phyloP scores from a whole-genome alignment of 1,140 invertebrate species.

The Acromyrmex charruanus region DNA sequence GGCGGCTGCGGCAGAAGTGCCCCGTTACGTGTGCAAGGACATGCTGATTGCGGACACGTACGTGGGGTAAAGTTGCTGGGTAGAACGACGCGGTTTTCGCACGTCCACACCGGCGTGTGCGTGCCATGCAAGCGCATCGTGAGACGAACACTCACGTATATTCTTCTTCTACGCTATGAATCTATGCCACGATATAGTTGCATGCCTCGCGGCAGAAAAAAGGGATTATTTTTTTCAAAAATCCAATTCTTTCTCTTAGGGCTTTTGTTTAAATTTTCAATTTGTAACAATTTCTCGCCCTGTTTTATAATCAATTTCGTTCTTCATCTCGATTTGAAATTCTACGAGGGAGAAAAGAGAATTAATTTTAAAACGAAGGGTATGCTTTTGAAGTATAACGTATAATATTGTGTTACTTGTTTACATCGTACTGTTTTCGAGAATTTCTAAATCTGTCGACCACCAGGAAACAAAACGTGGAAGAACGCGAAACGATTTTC shows the following conservation, averaged over 20 bases:
- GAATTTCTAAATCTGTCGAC: constrained; percentile 25
- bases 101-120: constrained; percentile 21
- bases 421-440: not conserved
- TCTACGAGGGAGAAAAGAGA: not conserved
- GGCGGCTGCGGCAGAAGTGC: constrained; percentile 42
- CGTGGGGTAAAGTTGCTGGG: constrained; percentile 7
- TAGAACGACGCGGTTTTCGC: constrained; percentile 39
- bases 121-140: constrained; percentile 15
- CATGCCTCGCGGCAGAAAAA: not conserved
- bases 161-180: not conserved
- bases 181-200: not conserved
- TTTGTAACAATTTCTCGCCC: not conserved
- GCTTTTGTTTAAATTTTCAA: not conserved
- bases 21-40: constrained; percentile 68
- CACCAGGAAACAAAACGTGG: constrained; percentile 28
- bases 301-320: not conserved
- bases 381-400: not conserved
- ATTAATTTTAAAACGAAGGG: not conserved
- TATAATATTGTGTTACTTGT: not conserved
- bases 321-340: not conserved
- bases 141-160: not conserved
- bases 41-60: constrained; percentile 61
- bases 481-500: constrained; percentile 40
- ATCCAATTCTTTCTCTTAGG: not conserved
- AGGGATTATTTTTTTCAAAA: not conserved